phyloP scores from a whole-genome alignment of 1,140 invertebrate species.

The Eriosoma lanigerum region DNA sequence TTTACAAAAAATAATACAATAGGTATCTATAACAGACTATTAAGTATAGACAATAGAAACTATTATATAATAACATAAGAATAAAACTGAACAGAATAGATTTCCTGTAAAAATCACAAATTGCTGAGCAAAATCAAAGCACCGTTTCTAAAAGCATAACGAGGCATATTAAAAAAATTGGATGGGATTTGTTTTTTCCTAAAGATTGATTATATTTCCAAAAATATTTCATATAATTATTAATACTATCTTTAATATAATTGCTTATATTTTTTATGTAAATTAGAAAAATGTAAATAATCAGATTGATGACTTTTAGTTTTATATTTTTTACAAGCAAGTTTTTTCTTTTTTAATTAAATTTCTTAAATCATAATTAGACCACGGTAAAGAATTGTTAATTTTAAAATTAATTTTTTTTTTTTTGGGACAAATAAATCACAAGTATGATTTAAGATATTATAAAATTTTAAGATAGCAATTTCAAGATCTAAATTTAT shows the following conservation, averaged over 20 bases:
- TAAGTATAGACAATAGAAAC: too few species aligned
- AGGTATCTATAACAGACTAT: too few species aligned
- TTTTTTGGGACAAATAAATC: not conserved
- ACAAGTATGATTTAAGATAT: not conserved
- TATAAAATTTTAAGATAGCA: not conserved
- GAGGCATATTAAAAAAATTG: too few species aligned
- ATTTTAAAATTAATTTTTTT: not conserved
- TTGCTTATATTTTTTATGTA: slow-evolving; percentile 4
- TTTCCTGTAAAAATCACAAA: too few species aligned
- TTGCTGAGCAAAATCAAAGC: too few species aligned
- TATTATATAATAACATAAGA: too few species aligned
- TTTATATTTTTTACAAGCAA: not conserved
- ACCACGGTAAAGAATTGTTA: not conserved
- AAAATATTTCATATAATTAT: not conserved
- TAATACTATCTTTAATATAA: not conserved
- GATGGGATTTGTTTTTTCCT: not conserved
- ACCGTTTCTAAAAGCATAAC: too few species aligned
- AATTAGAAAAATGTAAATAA: slow-evolving; percentile 12
- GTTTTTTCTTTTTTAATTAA: not conserved
- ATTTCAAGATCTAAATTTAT: not conserved
- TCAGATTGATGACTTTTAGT: not conserved
- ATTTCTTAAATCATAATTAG: not conserved
- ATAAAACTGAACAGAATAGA: too few species aligned
- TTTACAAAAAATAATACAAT: too few species aligned
- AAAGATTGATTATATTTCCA: not conserved